These are phyloP conservation scores for Apistogramma diplotaenia DNA, from an alignment of 2,113 vertebrate genomes.

Conservation along the genomic window DNA sequence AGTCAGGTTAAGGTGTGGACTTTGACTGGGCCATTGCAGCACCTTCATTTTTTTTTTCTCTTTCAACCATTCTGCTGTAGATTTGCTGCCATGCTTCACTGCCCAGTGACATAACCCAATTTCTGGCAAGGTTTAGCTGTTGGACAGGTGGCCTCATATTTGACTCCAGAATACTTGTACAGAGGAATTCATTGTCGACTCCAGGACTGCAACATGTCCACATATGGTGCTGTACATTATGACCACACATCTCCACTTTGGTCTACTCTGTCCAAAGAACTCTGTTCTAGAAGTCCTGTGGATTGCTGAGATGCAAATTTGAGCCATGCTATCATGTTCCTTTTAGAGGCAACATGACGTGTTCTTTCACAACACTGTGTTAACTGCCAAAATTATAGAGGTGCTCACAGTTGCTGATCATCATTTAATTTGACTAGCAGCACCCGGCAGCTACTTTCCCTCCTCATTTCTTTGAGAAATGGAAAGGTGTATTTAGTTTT, in stretches of 20 bases:
- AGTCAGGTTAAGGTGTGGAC: rapidly evolving
- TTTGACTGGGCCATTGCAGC: neutral
- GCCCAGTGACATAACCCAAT: neutral
- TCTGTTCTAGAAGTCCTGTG: neutral
- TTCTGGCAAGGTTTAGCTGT: neutral
- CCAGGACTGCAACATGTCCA: neutral
- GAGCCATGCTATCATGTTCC: neutral
- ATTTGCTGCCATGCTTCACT: neutral
- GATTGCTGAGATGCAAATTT: neutral
- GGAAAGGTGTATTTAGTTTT: neutral
- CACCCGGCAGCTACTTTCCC: neutral
- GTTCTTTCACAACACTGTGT: no score
- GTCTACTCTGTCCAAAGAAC: no score
- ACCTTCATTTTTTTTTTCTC: neutral
- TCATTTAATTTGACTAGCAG: neutral
- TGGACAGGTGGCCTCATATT: neutral
- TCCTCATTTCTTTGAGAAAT: neutral
- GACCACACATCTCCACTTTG: no score
- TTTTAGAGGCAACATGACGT: no score
- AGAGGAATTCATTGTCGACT: neutral
- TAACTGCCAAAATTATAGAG: no score
- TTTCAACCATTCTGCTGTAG: neutral
- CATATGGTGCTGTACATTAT: no score
- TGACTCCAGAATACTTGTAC: neutral
- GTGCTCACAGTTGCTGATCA: rapidly evolving